Conservation (phyloP, 2,888 invertebrate species). For the Thumatha senex region DNA sequence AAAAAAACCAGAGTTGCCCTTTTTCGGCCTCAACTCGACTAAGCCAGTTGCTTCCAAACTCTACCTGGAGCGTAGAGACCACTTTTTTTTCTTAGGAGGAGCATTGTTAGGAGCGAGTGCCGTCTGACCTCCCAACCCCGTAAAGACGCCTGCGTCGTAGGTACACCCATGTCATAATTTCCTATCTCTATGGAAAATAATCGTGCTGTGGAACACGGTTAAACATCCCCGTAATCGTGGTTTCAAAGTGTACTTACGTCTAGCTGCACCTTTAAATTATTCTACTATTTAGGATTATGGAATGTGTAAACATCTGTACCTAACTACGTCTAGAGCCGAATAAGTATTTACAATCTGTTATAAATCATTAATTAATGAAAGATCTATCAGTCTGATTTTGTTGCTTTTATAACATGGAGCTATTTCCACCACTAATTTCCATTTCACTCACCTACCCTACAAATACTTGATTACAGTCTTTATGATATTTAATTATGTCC, state of each 20-base stretch:
- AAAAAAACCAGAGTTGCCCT: no score
- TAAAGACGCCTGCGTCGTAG: no score
- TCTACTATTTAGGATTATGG: conserved; percentile 62
- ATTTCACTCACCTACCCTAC: conserved; percentile 13
- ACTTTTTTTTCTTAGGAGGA: no score
- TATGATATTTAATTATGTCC: conserved; percentile 23
- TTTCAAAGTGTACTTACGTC: conserved; percentile 52
- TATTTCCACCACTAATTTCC: conserved; percentile 13
- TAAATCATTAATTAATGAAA: conserved; percentile 23
- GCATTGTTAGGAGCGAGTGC: no score
- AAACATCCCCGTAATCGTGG: no score
- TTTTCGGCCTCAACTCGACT: no score
- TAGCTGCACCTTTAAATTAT: conserved; percentile 61
- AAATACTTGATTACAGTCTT: conserved; percentile 23
- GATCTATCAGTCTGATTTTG: conserved; percentile 39
- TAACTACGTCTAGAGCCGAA: conserved; percentile 60
- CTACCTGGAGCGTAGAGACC: no score
- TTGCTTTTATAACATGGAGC: conserved; percentile 22
- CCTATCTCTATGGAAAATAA: no score
- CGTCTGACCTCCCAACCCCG: no score
- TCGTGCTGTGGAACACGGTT: no score
- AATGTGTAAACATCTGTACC: conserved; percentile 64
- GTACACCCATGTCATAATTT: no score
- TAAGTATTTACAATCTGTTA: conserved; percentile 33
- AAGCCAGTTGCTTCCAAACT: no score